Conservation (phyloP, 35 echinoderm and acorn worm genomes). For the Apostichopus californicus region DNA sequence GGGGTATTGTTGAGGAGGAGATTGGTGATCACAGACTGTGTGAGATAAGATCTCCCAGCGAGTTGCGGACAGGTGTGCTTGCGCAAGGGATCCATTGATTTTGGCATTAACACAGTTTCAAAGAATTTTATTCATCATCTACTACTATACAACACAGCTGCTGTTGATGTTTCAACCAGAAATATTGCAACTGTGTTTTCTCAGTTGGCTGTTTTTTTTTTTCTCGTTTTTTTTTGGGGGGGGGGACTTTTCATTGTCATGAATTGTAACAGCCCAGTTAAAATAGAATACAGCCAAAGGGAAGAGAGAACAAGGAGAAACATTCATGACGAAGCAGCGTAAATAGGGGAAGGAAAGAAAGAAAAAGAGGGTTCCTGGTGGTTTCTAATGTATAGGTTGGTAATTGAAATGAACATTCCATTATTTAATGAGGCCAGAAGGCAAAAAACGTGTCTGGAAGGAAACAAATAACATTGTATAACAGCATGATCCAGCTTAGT, state of each 20-base stretch:
- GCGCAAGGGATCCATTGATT: constrained; percentile 39
- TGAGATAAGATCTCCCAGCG: constrained; percentile 1
- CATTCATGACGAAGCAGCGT: not conserved
- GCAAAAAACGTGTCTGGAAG: not conserved
- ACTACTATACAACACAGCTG: constrained; percentile 23
- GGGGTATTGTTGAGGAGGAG: not conserved
- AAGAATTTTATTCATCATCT: not conserved
- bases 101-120: constrained; percentile 36
- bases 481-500: no score
- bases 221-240: not conserved
- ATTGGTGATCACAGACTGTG: not conserved
- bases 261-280: no score
- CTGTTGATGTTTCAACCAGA: constrained; percentile 2
- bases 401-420: constrained; percentile 5
- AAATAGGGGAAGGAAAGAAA: not conserved
- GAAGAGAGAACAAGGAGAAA: not conserved
- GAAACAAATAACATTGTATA: not conserved
- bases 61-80: constrained; percentile 36
- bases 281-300: not conserved
- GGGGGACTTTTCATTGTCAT: not conserved
- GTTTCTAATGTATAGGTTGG: not conserved
- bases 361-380: not conserved
- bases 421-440: constrained; percentile 9
- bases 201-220: not conserved
- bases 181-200: not conserved